Base-by-base conservation (phyloP, 2,113 vertebrate genomes). In the Lipophrys pholis region DNA sequence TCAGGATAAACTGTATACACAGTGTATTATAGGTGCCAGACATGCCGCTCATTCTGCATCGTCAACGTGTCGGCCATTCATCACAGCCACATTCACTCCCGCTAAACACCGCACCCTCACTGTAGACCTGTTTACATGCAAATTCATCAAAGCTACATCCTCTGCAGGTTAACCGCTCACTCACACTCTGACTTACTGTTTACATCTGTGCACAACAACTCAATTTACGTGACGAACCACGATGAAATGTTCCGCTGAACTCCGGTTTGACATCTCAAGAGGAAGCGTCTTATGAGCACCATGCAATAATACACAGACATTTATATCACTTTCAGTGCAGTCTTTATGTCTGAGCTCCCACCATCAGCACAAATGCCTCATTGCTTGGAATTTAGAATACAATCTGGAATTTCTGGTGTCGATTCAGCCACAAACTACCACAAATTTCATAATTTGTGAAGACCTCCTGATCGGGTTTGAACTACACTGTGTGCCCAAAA, bases 181-280 rank as follows among this genome's bases (percentile, higher is more conserved):
- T 21, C 49, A 61, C 5, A 9, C 39, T 38, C 11, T 17, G 9
- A 51, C 14, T 11, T 12, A 63, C 40, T 66, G 51, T 71, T 54
- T 74, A 59, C 30, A 49, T 70, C 11, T 11, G 8, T 48, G 61
- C 65, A 68, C 49, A 75, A 38, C 72, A 48, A n/a, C 7, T 50
- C n/a, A 40, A 30, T 30, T 30, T 30, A 30, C 4, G 2, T 30
- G 55, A 41, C 53, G 8, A 17, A 59, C 41, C 46, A 54, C 11
- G 11, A 5, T 46, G n/a, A 42, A 17, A 10, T 21, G 46, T 48
- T 35, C 59, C 6, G 8, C 8, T 49, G 35, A 11, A 39, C 14
- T 1, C 10, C 36, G 49, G 14, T 30, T 54, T 60, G 17, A 11
- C 46, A 35, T 72, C 11, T 50, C 5, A 16, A 42, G 49, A 76